Conservation (phyloP, 1,140 invertebrate genomes). For the Palaemon carinicauda region DNA sequence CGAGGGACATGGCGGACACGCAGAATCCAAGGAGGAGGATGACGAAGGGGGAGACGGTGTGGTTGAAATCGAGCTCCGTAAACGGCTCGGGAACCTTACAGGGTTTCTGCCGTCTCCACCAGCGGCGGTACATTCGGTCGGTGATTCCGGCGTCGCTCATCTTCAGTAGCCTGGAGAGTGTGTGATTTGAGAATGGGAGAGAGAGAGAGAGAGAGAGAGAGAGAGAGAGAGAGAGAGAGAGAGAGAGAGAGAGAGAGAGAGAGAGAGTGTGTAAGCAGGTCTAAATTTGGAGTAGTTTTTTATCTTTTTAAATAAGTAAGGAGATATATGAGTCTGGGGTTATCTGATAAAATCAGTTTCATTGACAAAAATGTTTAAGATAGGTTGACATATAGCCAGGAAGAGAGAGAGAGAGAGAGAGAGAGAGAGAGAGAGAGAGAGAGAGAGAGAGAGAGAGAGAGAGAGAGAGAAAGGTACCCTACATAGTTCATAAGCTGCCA, state of each 20-base stretch:
- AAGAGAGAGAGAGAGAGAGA: background rate
- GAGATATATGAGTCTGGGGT: too few species aligned
- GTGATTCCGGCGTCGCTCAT: background rate
- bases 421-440: too few species aligned
- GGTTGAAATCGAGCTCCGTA: slow-evolving; percentile 24
- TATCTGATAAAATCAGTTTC: too few species aligned
- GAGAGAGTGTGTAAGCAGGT: too few species aligned
- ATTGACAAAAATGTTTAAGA: too few species aligned
- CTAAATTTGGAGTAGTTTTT: too few species aligned
- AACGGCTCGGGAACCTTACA: slow-evolving; percentile 18
- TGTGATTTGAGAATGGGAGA: background rate
- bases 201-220: background rate
- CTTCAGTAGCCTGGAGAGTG: background rate
- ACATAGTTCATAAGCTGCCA: background rate
- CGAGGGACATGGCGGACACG: background rate
- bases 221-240: background rate
- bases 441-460: too few species aligned
- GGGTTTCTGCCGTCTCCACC: background rate
- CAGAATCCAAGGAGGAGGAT: slow-evolving; percentile 3
- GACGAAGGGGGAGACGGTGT: slow-evolving; percentile 37
- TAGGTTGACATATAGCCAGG: too few species aligned
- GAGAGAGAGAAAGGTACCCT: background rate
- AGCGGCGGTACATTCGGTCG: background rate
- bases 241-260: background rate
- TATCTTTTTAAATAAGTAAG: too few species aligned